Base-by-base conservation (phyloP, 2,888 invertebrate genomes). In the Notodonta dromedarius region DNA sequence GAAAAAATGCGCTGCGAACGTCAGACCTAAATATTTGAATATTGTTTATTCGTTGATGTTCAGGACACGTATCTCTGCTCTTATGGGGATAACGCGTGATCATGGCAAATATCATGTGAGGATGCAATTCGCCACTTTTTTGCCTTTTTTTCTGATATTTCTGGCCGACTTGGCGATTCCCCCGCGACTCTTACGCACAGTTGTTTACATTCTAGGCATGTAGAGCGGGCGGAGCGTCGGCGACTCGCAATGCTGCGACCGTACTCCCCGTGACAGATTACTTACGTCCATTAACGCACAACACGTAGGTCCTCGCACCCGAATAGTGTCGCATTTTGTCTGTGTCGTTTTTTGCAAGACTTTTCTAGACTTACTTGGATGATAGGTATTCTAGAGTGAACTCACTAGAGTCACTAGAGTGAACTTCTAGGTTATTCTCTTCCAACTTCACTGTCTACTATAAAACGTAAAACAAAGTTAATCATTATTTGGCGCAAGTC, bases 31-130 rank as follows among this genome's bases (percentile, higher is more conserved):
- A 57, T 48, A 57, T 54, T 39, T 14, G n/a, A 13, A n/a, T n/a
- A 8, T 39, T 13, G n/a, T 32, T 52, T 5, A 16, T n/a, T 66
- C 61, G 58, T 77, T 74, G 68, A 56, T 56, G 67, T 68, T 71
- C 74, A 46, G 58, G 52, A 64, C 74, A 75, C 74, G 74, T 75
- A 52, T 58, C 46, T 16, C 46, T 55, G 48, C 72, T 74, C 74
- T 67, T 75, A 72, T 71, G 74, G 77, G 74, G 77, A 77, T 75
- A 72, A 72, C 75, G 70, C 75, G 74, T 72, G 74, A 77, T 75
- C 74, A 74, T 74, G 62, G 65, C 72, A 62, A 72, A 71, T 74
- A 75, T 77, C 77, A 77, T 72, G 65, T 59, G 72, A 66, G 62
- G 62, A 72, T 77, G 74, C 77, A 77, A 75, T 77, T 77, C 70